Evolutionary conservation across 92 coral and sea anemone species (phyloP), one percentile per base, ranked within the genome.

Genomic region (Heliopora coerulea): DNA sequence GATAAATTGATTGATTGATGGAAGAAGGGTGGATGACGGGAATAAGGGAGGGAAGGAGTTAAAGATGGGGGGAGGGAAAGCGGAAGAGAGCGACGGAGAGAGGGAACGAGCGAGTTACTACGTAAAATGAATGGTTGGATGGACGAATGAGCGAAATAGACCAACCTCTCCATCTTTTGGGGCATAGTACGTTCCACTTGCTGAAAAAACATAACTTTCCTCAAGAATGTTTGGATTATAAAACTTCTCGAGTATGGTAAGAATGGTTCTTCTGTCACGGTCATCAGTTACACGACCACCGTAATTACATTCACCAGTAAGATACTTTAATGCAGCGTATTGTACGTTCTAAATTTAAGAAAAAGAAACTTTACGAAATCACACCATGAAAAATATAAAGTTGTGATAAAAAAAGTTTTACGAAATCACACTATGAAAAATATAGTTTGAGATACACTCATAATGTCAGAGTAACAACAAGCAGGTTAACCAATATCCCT

Each of bases 261-360:
- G 82, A 8, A 93, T 80, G 1, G 98, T 93, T 48, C 98, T 88
- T 30, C 98, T 83, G 79, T 93, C 98, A 14, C 98, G 88, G 62
- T 93, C 98, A 67, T 93, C 98, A 37, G 98, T 93, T 14, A 93
- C 98, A 8, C 98, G 96, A 32, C 98, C 98, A 29, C 98, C 98
- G 52, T 93, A 93, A 80, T 93, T 93, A 75, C 98, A 93, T 80
- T 93, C 98, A 49, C 98, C 98, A 3, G 98, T 93, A 65, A 93
- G 89, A 77, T 93, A 93, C 57, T 68, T 81, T 59, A 93, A 50
- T 9, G 98, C 98, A 41, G 83, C 88, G 86, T 85, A 93, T 50
- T 93, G 98, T 13, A 93, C 98, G 7, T 93, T 96, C 98, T 93
- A 79, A 59, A 49, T 19, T 24, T 21, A 21, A 12, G 52, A 72